These are phyloP conservation scores for Hippoglossus stenolepis DNA, from an alignment of 2,113 vertebrate genomes.

Conservation along the genomic window DNA sequence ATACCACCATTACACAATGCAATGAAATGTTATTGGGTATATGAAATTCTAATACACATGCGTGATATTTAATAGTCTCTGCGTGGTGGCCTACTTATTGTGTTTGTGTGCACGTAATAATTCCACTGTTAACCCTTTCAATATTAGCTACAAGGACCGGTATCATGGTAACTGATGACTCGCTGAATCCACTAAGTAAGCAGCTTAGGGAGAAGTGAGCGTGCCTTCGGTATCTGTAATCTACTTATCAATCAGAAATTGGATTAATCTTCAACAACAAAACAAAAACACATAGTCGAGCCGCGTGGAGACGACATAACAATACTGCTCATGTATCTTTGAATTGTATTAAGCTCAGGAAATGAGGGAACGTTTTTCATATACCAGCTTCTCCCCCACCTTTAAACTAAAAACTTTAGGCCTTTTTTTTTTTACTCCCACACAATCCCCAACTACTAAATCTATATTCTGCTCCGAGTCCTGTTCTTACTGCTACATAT, in stretches of 20 bases:
- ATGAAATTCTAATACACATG: conserved; percentile 56
- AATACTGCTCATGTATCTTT: conserved; percentile 27
- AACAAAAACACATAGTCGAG: conserved; percentile 44
- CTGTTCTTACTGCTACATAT: neutral
- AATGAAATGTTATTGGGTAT: conserved; percentile 61
- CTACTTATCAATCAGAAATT: conserved; percentile 73
- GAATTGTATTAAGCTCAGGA: conserved; percentile 42
- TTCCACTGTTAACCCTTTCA: conserved; percentile 61
- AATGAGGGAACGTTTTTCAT: conserved; percentile 38
- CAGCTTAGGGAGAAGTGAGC: conserved; percentile 54
- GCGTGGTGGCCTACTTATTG: conserved; percentile 35
- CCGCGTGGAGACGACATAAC: conserved; percentile 37
- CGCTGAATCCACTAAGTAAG: conserved; percentile 58
- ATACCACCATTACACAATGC: conserved; percentile 41
- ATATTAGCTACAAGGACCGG: conserved; percentile 24
- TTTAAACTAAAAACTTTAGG: conserved; percentile 22
- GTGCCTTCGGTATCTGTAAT: conserved; percentile 48
- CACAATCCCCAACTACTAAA: neutral
- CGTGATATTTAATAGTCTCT: conserved; percentile 56
- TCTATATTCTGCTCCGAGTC: neutral
- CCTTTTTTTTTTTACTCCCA: neutral
- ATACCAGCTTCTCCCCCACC: neutral
- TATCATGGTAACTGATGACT: conserved; percentile 66
- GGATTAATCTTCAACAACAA: conserved; percentile 57
- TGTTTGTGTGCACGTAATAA: conserved; percentile 47